A percentile compares a stretch with the other conserved stretches of the same genome.
These are phyloP conservation scores for Pholis gunnellus DNA, from an alignment of 2,113 vertebrate genomes.

Conservation along the genomic window DNA sequence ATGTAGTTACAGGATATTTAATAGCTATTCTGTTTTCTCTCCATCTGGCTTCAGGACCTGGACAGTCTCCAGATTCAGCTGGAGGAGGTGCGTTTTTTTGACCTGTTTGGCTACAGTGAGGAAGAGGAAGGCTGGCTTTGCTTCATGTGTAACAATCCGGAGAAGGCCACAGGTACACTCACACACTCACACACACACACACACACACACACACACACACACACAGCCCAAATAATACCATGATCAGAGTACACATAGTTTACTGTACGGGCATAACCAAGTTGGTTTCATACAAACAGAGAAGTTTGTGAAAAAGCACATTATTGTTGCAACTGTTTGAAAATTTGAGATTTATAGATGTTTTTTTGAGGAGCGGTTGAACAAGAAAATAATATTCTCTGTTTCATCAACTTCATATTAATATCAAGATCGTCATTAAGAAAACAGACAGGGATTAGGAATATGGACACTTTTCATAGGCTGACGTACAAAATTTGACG, in stretches of 20 bases:
- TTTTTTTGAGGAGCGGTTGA: not conserved
- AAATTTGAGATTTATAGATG: not conserved
- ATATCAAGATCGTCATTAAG: not conserved
- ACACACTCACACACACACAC: slow-evolving; percentile 16
- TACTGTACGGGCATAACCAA: not conserved
- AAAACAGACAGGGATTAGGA: not conserved
- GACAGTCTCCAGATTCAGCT: slow-evolving; percentile 90
- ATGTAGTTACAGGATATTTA: not conserved
- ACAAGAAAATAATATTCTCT: not conserved
- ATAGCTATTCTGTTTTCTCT: slow-evolving; percentile 15
- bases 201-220: not conserved
- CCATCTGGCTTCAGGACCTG: slow-evolving; percentile 86
- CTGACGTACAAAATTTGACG: no score
- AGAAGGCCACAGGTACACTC: slow-evolving; percentile 91
- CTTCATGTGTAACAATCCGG: slow-evolving; percentile 99
- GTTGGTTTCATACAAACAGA: not conserved
- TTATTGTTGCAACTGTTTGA: not conserved
- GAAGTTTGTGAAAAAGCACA: not conserved
- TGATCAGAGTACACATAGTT: slow-evolving; percentile 5
- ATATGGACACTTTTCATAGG: no score
- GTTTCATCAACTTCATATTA: not conserved
- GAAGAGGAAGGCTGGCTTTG: slow-evolving; percentile 91
- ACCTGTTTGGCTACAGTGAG: slow-evolving; percentile 95
- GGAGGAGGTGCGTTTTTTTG: slow-evolving; percentile 97
- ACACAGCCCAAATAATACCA: not conserved